phyloP scores from a whole-genome alignment of 2,797 vertebrate genomes.

The Macropus fuliginosus region DNA sequence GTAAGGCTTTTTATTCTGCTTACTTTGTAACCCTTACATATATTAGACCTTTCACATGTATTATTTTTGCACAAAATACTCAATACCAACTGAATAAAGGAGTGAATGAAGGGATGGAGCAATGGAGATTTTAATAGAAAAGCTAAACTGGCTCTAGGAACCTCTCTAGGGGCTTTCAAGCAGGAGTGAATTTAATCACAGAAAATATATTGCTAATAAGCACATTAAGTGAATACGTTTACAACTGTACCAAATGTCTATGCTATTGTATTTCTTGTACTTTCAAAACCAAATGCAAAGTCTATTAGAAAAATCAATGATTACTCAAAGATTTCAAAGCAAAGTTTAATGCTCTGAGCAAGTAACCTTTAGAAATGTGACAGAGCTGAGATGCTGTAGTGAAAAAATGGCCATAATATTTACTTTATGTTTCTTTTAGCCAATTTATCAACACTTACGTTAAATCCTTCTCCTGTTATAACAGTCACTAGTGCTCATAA shows the following conservation, averaged over 20 bases:
- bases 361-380: neutral
- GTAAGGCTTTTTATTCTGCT: neutral
- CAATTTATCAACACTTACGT: conserved; percentile 34
- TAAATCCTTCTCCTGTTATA: conserved; percentile 35
- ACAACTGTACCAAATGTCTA: neutral
- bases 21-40: neutral
- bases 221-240: neutral
- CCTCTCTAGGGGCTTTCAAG: neutral
- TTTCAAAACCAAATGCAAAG: conserved; percentile 25
- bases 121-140: neutral
- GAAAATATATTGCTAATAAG: neutral
- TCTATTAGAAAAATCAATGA: neutral
- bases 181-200: neutral
- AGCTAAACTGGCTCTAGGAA: neutral
- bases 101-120: neutral
- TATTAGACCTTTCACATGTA: neutral
- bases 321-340: conserved; percentile 33
- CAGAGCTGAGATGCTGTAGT: neutral
- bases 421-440: conserved; percentile 28
- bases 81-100: neutral
- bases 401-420: conserved; percentile 46
- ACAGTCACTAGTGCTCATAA: conserved; percentile 39
- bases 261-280: neutral
- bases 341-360: conserved; percentile 2
- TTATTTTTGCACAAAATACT: neutral